Evolutionary conservation across 2,113 vertebrate species (phyloP), one percentile per base, ranked within the genome.

Genomic region (Alligator sinensis): DNA sequence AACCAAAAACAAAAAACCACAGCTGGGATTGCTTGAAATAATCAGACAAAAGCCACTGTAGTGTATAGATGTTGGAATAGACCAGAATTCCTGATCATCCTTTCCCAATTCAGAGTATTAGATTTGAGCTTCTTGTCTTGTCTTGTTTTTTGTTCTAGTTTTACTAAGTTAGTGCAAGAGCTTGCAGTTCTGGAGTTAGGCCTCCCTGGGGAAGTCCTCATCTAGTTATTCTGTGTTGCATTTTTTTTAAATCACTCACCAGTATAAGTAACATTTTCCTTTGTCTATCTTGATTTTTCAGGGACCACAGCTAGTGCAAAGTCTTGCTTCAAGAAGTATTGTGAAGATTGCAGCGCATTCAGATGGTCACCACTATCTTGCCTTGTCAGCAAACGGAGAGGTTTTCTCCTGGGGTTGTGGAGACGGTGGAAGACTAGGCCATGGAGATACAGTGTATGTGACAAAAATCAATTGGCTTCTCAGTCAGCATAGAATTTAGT

Each of bases 321-420:
- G 98, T 66, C 98, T 99, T 80, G 98, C 98, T 89, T 99, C 99
- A 87, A 98, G 99, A 87, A 99, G 99, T 96, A 99, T 99, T 79
- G 95, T 99, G 94, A 99, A 99, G 97, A 98, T 99, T 34, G 99
- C 99, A 18, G 98, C 99, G 58, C 99, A 99, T 92, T 99, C 99
- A n/a, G 99, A 99, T 78, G 99, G 99, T 6, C 99, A 99, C 95
- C 99, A 99, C 94, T 99, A 99, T 81, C 95, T 99, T 93, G 99
- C 99, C 64, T 97, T 99, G 96, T 99, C 99, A 5, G 97, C 98
- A 86, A 99, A 98, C 9, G 99, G 99, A 75, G 99, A 99, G 97
- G 99, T 99, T 87, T 99, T 99, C 95, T 99, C 99, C 75, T 99
- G 99, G 99, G 99, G 99, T 63, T 99, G 99, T 75, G 99, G 99